Evolutionary conservation across 2,797 vertebrate species (phyloP).

Genomic region (Acipenser transmontanus): DNA sequence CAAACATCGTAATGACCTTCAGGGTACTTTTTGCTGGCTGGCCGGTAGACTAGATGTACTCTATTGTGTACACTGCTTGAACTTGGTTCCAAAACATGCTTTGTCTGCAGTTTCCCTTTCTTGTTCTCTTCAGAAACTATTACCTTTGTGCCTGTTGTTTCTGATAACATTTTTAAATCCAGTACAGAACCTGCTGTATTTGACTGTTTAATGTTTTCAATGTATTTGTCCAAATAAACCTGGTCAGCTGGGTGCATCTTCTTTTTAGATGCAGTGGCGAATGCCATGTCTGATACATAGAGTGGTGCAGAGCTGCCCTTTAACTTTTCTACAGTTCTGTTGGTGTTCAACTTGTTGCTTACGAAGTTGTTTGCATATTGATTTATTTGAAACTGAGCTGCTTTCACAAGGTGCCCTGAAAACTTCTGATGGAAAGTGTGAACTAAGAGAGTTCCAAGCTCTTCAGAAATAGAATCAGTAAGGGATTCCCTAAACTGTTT

Average conservation of each 20-base stretch:
- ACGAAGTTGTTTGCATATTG: not conserved
- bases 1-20: not conserved
- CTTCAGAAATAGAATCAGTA: not conserved
- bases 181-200: not conserved
- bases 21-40: slow-evolving; percentile 6
- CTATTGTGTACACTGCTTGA: slow-evolving; percentile 12
- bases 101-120: slow-evolving; percentile 8
- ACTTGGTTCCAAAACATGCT: slow-evolving; percentile 13
- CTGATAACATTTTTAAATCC: slow-evolving; percentile 16
- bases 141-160: slow-evolving; percentile 6
- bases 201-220: not conserved
- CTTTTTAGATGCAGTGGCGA: not conserved
- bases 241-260: no score
- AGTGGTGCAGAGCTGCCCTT: slow-evolving; percentile 7
- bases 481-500: not conserved
- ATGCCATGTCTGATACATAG: slow-evolving; percentile 12
- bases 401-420: slow-evolving; percentile 8
- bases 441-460: not conserved
- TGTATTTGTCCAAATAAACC: no score
- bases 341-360: slow-evolving; percentile 3
- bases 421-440: slow-evolving; percentile 13
- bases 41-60: slow-evolving; percentile 32
- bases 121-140: slow-evolving; percentile 7
- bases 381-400: slow-evolving; percentile 1
- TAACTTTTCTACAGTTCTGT: no score